phyloP scores from a whole-genome alignment of 1,140 invertebrate genomes.

The Tetraneura akinire region DNA sequence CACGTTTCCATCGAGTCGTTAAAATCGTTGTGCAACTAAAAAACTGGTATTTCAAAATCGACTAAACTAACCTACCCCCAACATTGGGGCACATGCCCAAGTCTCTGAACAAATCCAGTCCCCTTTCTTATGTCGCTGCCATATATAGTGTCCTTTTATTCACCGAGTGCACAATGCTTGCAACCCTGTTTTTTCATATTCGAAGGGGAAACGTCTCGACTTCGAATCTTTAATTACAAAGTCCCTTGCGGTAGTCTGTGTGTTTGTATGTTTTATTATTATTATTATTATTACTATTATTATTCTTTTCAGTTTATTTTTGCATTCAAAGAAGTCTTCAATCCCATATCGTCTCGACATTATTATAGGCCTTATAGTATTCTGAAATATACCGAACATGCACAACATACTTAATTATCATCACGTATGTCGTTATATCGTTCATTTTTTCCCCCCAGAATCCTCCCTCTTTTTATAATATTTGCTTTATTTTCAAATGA shows the following conservation, averaged over 20 bases:
- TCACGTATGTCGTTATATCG: not conserved
- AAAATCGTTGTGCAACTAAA: slow-evolving; percentile 31
- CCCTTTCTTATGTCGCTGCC: not conserved
- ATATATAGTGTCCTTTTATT: slow-evolving; percentile 24
- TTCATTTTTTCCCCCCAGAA: not conserved
- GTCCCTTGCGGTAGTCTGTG: slow-evolving; percentile 20
- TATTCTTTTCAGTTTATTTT: not conserved
- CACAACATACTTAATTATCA: slow-evolving; percentile 20
- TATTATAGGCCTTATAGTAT: slow-evolving; percentile 24
- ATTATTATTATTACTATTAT: too few relatives aligned
- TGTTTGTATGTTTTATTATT: too few relatives aligned
- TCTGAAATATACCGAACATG: not conserved
- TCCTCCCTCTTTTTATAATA: not conserved
- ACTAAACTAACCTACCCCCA: slow-evolving; percentile 36
- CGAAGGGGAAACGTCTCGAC: slow-evolving; percentile 40
- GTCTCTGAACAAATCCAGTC: slow-evolving; percentile 17
- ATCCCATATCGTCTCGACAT: not conserved
- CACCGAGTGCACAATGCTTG: not conserved
- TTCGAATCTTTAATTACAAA: slow-evolving; percentile 46
- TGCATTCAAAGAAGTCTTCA: not conserved
- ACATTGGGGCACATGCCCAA: slow-evolving; percentile 31
- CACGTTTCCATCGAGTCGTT: slow-evolving; percentile 3
- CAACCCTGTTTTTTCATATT: slow-evolving; percentile 20
- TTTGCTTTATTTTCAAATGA: too few relatives aligned
- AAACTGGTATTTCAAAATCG: slow-evolving; percentile 46